Evolutionary conservation across 2,797 vertebrate species (phyloP).

Genomic region (Phoxinus dragarum): DNA sequence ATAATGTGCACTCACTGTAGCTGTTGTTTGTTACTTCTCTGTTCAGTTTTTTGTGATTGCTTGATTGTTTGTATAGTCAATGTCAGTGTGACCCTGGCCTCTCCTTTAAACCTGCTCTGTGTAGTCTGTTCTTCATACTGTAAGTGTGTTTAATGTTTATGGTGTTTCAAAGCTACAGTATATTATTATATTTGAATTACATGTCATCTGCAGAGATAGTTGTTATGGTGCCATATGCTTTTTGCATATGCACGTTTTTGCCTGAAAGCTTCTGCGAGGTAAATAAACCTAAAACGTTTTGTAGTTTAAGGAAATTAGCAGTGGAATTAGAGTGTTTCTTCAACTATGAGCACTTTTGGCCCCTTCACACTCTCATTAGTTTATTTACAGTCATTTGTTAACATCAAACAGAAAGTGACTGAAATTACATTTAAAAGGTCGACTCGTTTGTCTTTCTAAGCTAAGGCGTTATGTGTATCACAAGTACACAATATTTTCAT

Average conservation of each 20-base stretch:
- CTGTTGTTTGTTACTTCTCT: background rate
- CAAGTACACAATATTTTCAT: background rate
- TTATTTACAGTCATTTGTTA: background rate
- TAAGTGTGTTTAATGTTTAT: slow-evolving; percentile 29
- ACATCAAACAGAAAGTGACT: background rate
- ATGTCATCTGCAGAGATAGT: slow-evolving; percentile 4
- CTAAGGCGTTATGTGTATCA: background rate
- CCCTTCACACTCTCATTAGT: background rate
- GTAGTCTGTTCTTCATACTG: slow-evolving; percentile 25
- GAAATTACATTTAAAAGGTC: background rate
- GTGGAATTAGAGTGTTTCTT: background rate
- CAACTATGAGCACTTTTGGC: background rate
- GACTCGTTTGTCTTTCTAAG: background rate
- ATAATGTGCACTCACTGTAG: background rate
- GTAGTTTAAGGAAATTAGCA: background rate
- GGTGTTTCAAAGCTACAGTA: background rate
- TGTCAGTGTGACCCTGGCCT: slow-evolving; percentile 10
- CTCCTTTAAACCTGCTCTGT: slow-evolving; percentile 32
- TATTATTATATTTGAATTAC: background rate
- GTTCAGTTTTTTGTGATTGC: background rate
- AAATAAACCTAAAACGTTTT: background rate
- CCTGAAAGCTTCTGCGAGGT: background rate
- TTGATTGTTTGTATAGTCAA: slow-evolving; percentile 22
- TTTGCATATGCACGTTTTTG: background rate
- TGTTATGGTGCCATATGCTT: background rate